These are phyloP conservation scores for Gandaritis pyraliata DNA, from an alignment of 2,888 invertebrate genomes.

Conservation along the genomic window DNA sequence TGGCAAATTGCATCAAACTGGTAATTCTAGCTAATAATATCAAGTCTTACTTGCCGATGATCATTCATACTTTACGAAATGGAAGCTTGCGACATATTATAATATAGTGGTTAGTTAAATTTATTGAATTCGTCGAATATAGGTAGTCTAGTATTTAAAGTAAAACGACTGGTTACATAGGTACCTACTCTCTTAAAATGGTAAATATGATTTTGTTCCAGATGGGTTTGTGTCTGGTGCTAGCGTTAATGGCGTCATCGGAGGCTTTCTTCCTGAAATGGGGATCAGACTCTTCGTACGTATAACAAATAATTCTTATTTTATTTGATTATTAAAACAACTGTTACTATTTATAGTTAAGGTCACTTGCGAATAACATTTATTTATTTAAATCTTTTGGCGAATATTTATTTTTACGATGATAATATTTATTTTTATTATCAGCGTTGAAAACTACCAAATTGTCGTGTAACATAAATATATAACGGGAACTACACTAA, in stretches of 20 bases:
- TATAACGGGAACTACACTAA: conserved; percentile 18
- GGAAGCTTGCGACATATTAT: too few species aligned
- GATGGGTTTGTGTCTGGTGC: conserved; percentile 68
- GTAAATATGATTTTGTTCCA: conserved; percentile 53
- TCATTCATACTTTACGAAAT: too few species aligned
- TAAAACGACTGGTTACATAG: too few species aligned
- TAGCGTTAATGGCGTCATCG: conserved; percentile 70
- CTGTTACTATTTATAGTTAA: not conserved
- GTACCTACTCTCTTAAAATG: too few species aligned
- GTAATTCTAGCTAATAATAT: too few species aligned
- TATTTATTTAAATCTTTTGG: not conserved
- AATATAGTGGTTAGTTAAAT: too few species aligned
- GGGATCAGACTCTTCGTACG: conserved; percentile 81
- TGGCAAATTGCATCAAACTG: too few species aligned
- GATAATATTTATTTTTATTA: not conserved
- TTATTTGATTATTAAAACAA: not conserved
- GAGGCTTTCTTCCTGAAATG: conserved; percentile 83
- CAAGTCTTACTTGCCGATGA: too few species aligned
- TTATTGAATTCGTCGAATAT: too few species aligned
- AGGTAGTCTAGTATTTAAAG: too few species aligned
- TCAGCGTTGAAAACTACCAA: not conserved
- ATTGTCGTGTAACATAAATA: not conserved
- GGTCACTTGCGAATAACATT: conserved; percentile 6
- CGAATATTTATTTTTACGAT: not conserved
- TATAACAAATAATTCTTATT: conserved; percentile 36